phyloP scores from a whole-genome alignment of 2,888 invertebrate genomes.

The Phaonia tiefii region DNA sequence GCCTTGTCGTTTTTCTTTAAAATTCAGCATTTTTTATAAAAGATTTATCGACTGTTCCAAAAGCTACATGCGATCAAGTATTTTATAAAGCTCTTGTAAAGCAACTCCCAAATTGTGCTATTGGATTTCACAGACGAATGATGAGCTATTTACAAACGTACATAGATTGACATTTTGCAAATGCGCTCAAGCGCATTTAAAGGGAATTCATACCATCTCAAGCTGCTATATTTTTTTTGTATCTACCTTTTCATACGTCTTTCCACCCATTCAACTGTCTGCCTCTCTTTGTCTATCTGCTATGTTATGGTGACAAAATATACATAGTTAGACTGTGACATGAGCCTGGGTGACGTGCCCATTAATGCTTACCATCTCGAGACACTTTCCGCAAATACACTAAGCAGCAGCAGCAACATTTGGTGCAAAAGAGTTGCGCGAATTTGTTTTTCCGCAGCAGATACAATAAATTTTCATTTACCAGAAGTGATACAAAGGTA shows the following conservation, averaged over 20 bases:
- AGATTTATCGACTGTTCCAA: too few relatives aligned
- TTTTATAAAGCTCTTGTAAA: background rate
- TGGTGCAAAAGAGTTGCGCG: constrained; percentile 10
- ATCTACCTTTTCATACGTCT: constrained; percentile 18
- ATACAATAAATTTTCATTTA: constrained; percentile 61
- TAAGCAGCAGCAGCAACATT: constrained; percentile 11
- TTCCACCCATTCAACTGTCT: constrained; percentile 2
- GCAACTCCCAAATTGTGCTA: background rate
- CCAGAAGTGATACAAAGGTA: constrained; percentile 44
- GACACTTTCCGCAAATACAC: constrained; percentile 12
- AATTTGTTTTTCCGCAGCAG: constrained; percentile 21
- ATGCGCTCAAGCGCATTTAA: constrained; percentile 70
- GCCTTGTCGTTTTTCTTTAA: too few relatives aligned
- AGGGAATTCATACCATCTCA: constrained; percentile 12
- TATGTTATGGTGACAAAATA: constrained; percentile 63
- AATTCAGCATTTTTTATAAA: too few relatives aligned
- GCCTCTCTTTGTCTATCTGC: too few relatives aligned
- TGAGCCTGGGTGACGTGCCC: constrained; percentile 65
- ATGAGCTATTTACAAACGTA: constrained; percentile 62
- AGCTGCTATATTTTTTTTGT: background rate
- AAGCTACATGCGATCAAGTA: too few relatives aligned
- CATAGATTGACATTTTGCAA: constrained; percentile 78
- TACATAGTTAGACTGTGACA: constrained; percentile 66
- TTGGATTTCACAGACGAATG: constrained; percentile 44
- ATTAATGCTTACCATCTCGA: constrained; percentile 52